Base-by-base conservation (phyloP, 23 tunicate genomes). In the Pegea sp. region DNA sequence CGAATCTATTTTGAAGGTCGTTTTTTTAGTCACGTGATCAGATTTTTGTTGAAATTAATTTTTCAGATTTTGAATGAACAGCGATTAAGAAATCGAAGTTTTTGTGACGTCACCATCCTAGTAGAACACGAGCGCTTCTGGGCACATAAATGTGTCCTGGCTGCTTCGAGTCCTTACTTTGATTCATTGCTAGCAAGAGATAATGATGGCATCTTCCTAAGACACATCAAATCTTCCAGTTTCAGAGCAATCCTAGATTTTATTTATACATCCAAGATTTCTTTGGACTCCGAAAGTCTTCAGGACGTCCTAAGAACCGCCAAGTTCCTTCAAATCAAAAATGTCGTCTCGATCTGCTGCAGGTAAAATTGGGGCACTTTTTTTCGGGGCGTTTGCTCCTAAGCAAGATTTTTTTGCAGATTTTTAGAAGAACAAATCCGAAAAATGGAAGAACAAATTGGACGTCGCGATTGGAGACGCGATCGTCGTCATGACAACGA, bases 291-390 rank as follows among this genome's bases (percentile, higher is more conserved):
- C 4, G 44, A 53, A 1, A 31, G 57, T 22, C 70, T 84, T 5
- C 95, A 84, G 46, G 70, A 73, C 31, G 62, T 84, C n/a, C 53
- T 84, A 0, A 27, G 68, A 4, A 72, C 95, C 5, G 81, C 95
- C 19, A 84, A 84, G 68, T 67, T 84, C 42, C 59, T 84, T 52
- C 95, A 72, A 58, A 65, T 84, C 32, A 74, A 74, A 43, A 73
- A 75, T 18, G 95, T 68, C 30, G 64, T 84, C 3, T 84, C 95
- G 57, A 84, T 84, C 26, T 84, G 95, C 72, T 84, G 95, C 70
- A 59, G 84, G 84, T 74, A 46, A 20, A 58, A 16, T n/a, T n/a
- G n/a, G n/a, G n/a, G n/a, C n/a, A n/a, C n/a, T n/a, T n/a, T n/a
- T n/a, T n/a, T n/a, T n/a, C n/a, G n/a, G n/a, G n/a, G n/a, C n/a